Evolutionary conservation across 2,797 vertebrate species (phyloP).

Genomic region (Danio jaintianensis): DNA sequence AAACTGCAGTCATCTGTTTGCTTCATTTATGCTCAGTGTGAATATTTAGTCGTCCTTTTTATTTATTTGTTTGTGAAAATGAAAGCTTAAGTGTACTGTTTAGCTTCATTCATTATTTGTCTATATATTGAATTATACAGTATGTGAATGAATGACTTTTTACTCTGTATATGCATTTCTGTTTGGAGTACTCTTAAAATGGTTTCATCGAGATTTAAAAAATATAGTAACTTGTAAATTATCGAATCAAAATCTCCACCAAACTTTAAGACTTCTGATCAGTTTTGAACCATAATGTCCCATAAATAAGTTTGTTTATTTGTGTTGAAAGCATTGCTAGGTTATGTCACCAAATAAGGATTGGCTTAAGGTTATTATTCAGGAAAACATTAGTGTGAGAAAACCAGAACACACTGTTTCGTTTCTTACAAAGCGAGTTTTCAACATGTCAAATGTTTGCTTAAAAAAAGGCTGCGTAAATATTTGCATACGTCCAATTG

Average conservation of each 20-base stretch:
- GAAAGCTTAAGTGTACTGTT: neutral
- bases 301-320: neutral
- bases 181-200: neutral
- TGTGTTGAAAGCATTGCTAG: neutral
- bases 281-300: neutral
- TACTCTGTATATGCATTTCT: too few species aligned
- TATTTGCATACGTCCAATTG: constrained; percentile 36
- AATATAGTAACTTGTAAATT: too few species aligned
- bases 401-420: constrained; percentile 17
- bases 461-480: constrained; percentile 49
- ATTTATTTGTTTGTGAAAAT: too few species aligned
- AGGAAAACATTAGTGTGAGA: constrained; percentile 5
- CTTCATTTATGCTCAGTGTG: neutral
- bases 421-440: constrained; percentile 34
- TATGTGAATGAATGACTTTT: neutral
- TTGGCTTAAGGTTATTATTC: neutral
- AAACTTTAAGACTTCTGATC: neutral
- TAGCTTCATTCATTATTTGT: neutral
- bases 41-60: neutral
- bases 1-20: constrained; percentile 50
- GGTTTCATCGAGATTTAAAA: too few species aligned
- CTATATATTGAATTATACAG: neutral
- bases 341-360: neutral
- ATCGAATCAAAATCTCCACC: neutral
- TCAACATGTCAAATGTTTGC: constrained; percentile 55